Evolutionary conservation across 2,797 vertebrate species (phyloP), one percentile per base, ranked within the genome.

Genomic region (Coregonus sp.): DNA sequence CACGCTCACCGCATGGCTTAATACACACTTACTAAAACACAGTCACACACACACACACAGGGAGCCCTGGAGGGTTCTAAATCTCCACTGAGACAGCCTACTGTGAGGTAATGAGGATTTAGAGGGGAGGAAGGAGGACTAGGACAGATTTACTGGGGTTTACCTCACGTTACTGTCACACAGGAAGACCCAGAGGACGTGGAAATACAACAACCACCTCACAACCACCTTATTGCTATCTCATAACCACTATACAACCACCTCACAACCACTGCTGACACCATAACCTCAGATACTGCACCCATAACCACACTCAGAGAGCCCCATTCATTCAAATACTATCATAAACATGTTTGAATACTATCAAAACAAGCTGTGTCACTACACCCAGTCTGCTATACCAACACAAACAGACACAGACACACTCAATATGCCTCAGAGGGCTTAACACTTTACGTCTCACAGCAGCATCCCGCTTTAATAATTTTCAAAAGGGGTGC

Each of bases 101-200:
- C 88, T 81, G 82, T 92, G 92, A 92, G 89, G 89, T 93, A 90
- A 94, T 82, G 90, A 92, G 90, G 91, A 92, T 91, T 94, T 93
- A 94, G 87, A 90, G 89, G 77, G 81, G 72, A 89, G 86, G 89
- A 90, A 86, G 87, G 88, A 88, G 89, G 90, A 89, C 87, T 90
- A 84, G 85, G 81, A 82, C 85, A 90, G 91, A 92, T 92, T 93
- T 91, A 92, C 86, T 87, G 88, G n/a, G 90, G 78, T 90, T 92
- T 90, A 91, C 89, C 81, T 89, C 87, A 81, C 86, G 79, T 83
- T 87, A 89, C 82, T 89, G 90, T 93, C 89, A 92, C 89, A 90
- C 40, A 47, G 9, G 40, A 47, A 47, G 2, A 47, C 86, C 86
- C 86, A 86, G 87, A 86, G 85, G 86, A 90, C 88, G 66, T 78